These are phyloP conservation scores for Drosophila parabipectinata DNA, from an alignment of 1,140 invertebrate species.

Conservation along the genomic window DNA sequence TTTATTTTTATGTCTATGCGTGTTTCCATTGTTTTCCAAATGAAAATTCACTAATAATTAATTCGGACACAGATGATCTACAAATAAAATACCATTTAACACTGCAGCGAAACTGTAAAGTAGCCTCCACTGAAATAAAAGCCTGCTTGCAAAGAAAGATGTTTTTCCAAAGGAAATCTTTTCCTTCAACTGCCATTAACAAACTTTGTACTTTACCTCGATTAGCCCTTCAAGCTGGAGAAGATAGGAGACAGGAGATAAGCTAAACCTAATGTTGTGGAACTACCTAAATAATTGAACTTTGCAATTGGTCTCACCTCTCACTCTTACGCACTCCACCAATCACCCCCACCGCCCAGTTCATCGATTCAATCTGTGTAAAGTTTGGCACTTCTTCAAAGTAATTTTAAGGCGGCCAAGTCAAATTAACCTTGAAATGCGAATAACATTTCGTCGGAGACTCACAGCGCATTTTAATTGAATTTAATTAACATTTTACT, in stretches of 20 bases:
- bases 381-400: constrained; percentile 75
- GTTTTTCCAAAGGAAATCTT: neutral
- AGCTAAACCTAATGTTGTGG: constrained; percentile 71
- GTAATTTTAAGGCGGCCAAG: constrained; percentile 42
- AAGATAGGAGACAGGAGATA: constrained; percentile 11
- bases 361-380: neutral
- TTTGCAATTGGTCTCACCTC: constrained; percentile 26
- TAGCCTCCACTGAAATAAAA: no score
- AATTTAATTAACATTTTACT: constrained; percentile 80
- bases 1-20: constrained; percentile 55
- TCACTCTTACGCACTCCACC: neutral
- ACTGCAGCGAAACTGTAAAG: no score
- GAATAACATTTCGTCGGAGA: constrained; percentile 81
- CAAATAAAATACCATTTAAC: no score
- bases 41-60: neutral
- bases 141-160: no score
- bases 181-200: constrained; percentile 9
- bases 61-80: neutral
- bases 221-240: constrained; percentile 18
- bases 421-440: constrained; percentile 76
- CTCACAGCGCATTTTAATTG: constrained; percentile 77
- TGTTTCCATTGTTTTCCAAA: neutral
- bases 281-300: constrained; percentile 59
- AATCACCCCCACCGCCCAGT: neutral
- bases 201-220: constrained; percentile 67